Conservation (phyloP, 2,888 invertebrate species). For the Cerceris rybyensis region DNA sequence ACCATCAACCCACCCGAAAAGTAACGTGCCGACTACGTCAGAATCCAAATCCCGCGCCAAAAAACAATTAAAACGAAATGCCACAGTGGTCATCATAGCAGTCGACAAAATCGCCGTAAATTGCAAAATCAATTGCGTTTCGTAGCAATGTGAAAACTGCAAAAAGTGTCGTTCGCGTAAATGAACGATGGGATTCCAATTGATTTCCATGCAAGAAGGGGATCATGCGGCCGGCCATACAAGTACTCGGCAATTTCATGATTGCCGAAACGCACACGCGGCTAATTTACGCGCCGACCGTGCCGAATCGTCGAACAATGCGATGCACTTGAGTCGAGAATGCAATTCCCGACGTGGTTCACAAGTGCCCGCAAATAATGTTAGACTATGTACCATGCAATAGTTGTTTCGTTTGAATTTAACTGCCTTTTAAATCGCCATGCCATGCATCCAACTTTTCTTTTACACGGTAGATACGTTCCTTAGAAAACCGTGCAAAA, state of each 20-base stretch:
- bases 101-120: not conserved
- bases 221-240: constrained; percentile 11
- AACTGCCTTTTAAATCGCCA: not conserved
- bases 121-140: not conserved
- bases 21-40: too few species aligned
- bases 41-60: too few species aligned
- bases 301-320: constrained; percentile 50
- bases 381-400: constrained; percentile 14
- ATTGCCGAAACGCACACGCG: constrained; percentile 27
- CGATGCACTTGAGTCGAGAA: constrained; percentile 36
- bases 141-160: constrained; percentile 18
- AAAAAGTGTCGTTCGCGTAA: constrained; percentile 29
- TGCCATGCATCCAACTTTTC: not conserved
- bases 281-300: constrained; percentile 47
- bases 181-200: constrained; percentile 38
- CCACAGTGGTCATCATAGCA: too few species aligned
- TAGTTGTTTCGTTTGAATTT: not conserved
- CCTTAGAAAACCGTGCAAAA: too few species aligned
- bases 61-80: too few species aligned
- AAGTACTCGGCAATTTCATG: constrained; percentile 48
- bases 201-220: constrained; percentile 20
- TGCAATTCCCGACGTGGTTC: constrained; percentile 25
- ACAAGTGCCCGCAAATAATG: constrained; percentile 16
- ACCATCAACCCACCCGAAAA: too few species aligned
- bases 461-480: too few species aligned